phyloP scores from a whole-genome alignment of 2,113 vertebrate species.

The Alligator mississippiensis region DNA sequence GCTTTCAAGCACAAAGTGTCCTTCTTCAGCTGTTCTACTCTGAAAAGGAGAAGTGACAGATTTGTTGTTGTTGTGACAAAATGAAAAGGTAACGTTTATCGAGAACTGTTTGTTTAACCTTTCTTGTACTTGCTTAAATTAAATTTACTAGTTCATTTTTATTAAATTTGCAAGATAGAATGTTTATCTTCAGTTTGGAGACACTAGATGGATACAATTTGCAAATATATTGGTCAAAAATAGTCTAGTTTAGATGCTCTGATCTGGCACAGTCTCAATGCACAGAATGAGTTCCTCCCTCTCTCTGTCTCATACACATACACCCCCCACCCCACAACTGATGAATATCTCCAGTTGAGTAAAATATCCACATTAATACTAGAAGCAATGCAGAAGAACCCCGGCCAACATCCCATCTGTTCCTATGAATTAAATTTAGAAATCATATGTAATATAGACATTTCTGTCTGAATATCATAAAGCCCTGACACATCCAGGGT shows the following conservation, averaged over 20 bases:
- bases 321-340: not conserved
- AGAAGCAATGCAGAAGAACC: constrained; percentile 71
- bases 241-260: constrained; percentile 39
- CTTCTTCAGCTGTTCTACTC: not conserved
- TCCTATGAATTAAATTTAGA: constrained; percentile 84
- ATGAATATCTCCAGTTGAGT: constrained; percentile 60
- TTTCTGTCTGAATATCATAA: constrained; percentile 85
- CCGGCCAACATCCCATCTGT: constrained; percentile 81
- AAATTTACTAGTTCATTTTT: constrained; percentile 29
- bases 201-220: constrained; percentile 55
- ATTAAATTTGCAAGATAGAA: constrained; percentile 55
- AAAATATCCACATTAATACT: constrained; percentile 79
- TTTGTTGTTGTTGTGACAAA: not conserved
- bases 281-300: constrained; percentile 46
- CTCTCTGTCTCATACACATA: not conserved
- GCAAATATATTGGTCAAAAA: constrained; percentile 56
- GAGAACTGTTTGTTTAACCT: constrained; percentile 34
- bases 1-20: not conserved
- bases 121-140: constrained; percentile 40
- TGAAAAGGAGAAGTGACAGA: rapidly evolving
- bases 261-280: constrained; percentile 47
- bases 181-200: constrained; percentile 61
- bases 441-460: constrained; percentile 86
- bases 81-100: not conserved
- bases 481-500: constrained; percentile 82